Percentiles rank a stretch among this genome's conserved stretches.
Conservation (phyloP, 2,113 vertebrate genomes). For the Hoplias malabaricus region DNA sequence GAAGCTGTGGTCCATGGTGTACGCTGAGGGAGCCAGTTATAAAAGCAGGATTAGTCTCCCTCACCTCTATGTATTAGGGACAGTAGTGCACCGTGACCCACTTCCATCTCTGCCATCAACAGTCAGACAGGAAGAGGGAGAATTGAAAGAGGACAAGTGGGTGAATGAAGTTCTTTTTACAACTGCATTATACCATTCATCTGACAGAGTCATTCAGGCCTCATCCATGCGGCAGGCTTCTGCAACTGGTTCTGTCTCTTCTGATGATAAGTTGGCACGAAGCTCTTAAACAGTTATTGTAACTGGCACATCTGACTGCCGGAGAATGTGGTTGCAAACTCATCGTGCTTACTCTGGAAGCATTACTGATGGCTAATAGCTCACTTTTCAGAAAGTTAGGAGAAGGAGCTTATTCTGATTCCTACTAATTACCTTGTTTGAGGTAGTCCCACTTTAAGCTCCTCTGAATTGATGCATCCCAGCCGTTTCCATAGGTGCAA, state of each 20-base stretch:
- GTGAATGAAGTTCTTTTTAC: background rate
- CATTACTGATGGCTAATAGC: background rate
- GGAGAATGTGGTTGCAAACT: background rate
- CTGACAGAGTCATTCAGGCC: background rate
- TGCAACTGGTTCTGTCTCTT: background rate
- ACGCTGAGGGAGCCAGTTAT: constrained; percentile 18
- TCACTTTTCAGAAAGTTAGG: background rate
- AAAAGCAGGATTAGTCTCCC: constrained; percentile 49
- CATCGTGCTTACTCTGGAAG: background rate
- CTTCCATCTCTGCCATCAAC: constrained; percentile 8
- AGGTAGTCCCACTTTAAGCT: background rate
- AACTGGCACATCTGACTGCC: background rate
- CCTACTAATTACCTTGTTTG: background rate
- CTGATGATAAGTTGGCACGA: background rate
- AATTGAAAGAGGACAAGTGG: background rate
- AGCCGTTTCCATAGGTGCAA: background rate
- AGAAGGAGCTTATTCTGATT: background rate
- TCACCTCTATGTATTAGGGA: constrained; percentile 29
- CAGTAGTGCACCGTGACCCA: constrained; percentile 39
- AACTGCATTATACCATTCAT: background rate
- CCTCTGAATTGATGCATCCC: background rate
- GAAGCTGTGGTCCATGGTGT: constrained; percentile 28
- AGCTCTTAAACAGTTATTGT: background rate
- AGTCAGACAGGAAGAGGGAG: background rate
- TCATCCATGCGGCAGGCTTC: background rate